Evolutionary conservation across 2,113 vertebrate genomes (phyloP), one percentile per base, ranked within the genome.

Genomic region (Siniperca chuatsi): DNA sequence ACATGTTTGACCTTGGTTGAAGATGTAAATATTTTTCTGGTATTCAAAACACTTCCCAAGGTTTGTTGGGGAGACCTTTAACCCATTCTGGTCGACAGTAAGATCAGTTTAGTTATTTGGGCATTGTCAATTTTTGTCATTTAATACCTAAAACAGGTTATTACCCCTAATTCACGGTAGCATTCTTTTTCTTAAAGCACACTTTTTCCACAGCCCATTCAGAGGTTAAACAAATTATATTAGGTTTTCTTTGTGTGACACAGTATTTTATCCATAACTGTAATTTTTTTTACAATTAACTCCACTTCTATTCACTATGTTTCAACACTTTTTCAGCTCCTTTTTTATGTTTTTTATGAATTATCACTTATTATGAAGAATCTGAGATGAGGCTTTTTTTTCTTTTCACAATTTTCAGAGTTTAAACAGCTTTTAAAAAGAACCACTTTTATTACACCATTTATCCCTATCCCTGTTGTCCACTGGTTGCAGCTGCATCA

Each of bases 1-100:
- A 42, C 40, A 35, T 20, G 35, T 21, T n/a, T n/a, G 33, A 72
- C 21, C 55, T 62, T 48, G 5, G 57, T 8, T 69, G 23, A 58
- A 64, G 54, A 60, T 42, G 76, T 40, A 61, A 57, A 87, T 65
- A n/a, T 35, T 23, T 76, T 18, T 60, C 9, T 57, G 50, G 29
- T 11, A 29, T 48, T 29, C 29, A 29, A 29, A 29, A 29, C 29
- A 29, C 29, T 21, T 40, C 46, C 42, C 64, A 52, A 33, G 15
- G 57, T 65, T 57, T 55, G 3, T 33, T 29, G 4, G 48, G 33
- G 20, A 20, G 7, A 25, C 52, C 3, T 35, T 35, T 6, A 50
- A 35, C 21, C 18, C 13, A 37, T 8, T 9, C 6, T 52, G 23
- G 57, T 71, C 29, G 4, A 2, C 12, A 46, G 46, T 46, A 12